phyloP scores from a whole-genome alignment of 2,113 vertebrate genomes.

The Acrocephalus arundinaceus region DNA sequence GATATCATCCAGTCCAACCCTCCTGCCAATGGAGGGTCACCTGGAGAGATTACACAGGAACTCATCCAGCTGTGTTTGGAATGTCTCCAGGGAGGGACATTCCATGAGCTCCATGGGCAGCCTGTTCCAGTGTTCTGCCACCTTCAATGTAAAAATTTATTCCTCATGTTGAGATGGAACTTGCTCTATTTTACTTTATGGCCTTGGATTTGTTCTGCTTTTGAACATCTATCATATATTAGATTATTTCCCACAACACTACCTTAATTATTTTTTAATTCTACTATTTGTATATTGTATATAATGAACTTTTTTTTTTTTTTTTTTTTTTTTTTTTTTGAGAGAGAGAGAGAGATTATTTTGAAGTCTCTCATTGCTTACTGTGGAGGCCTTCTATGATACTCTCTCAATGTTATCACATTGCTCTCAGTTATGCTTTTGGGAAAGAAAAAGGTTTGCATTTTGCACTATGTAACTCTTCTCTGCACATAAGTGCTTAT shows the following conservation, averaged over 20 bases:
- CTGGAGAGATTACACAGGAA: neutral
- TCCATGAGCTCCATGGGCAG: neutral
- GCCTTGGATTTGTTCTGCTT: neutral
- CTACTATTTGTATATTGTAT: neutral
- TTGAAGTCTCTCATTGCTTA: neutral
- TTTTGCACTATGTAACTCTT: neutral
- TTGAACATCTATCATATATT: neutral
- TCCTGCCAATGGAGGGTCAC: neutral
- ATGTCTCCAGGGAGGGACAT: neutral
- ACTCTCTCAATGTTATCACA: neutral
- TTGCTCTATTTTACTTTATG: neutral
- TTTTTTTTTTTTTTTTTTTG: neutral
- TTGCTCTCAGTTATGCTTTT: neutral
- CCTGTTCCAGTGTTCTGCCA: neutral
- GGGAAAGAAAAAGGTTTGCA: accelerated
- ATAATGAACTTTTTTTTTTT: neutral
- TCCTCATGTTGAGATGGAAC: neutral
- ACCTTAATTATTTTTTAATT: neutral
- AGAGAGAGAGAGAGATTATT: neutral
- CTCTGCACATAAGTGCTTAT: neutral
- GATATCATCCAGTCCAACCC: neutral
- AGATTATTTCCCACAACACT: neutral
- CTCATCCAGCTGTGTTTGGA: neutral
- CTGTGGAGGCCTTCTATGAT: neutral
- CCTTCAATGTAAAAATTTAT: neutral